A percentile compares a stretch with the other conserved stretches of the same genome.
Evolutionary conservation across 2,888 invertebrate genomes (phyloP).

Genomic region (Fragum sueziense): DNA sequence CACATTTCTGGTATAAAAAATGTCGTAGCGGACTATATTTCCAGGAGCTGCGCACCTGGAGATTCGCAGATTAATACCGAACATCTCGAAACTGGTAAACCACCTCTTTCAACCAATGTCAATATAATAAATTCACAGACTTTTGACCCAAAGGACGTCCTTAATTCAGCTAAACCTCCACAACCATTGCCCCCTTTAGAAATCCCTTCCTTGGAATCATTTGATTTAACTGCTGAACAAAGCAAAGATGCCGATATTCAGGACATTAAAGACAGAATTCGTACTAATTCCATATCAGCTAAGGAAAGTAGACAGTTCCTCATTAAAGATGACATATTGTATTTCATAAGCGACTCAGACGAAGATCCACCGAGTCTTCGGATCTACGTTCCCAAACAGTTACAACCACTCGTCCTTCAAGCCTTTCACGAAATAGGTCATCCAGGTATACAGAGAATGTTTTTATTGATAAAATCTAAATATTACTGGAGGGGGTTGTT

Average conservation of each 20-base stretch:
- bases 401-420: not conserved
- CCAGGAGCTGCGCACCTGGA: not conserved
- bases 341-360: not conserved
- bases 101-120: not conserved
- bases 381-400: not conserved
- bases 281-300: no score
- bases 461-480: not conserved
- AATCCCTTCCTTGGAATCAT: not conserved
- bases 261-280: not conserved
- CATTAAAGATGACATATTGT: not conserved
- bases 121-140: not conserved
- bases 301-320: not conserved
- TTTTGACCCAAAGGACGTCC: not conserved
- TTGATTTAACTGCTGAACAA: not conserved
- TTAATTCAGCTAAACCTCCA: not conserved
- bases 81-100: no score
- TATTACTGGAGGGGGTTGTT: not conserved
- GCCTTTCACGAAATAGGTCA: not conserved
- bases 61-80: not conserved
- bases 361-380: not conserved
- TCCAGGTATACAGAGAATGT: not conserved
- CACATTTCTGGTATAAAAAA: not conserved
- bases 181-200: no score
- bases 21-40: not conserved
- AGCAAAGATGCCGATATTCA: not conserved